A percentile compares a stretch with the other conserved stretches of the same genome.
phyloP scores from a whole-genome alignment of 2,888 invertebrate species.

The Hirtodrosophila cameraria region DNA sequence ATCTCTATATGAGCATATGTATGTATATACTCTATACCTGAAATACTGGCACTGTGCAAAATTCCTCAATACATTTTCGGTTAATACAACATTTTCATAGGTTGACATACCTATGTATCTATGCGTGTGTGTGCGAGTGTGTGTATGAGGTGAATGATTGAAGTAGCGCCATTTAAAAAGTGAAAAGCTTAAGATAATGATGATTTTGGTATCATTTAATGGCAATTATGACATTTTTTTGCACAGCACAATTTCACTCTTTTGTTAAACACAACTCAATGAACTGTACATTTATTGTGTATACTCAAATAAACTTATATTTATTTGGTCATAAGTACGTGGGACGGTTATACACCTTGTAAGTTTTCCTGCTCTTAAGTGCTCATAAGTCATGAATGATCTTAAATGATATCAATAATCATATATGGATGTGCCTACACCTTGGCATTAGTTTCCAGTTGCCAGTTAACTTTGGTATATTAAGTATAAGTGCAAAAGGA shows the following conservation, averaged over 20 bases:
- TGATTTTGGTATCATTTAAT: constrained; percentile 39
- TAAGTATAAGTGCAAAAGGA: no score
- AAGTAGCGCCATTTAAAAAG: constrained; percentile 39
- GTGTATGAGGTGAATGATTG: constrained; percentile 17
- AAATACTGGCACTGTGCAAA: constrained; percentile 18
- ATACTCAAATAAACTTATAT: not conserved
- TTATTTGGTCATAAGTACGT: not conserved
- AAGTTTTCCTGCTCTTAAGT: not conserved
- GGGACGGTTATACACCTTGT: not conserved
- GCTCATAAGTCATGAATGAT: not conserved
- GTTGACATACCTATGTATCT: constrained; percentile 8
- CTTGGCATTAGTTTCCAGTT: no score
- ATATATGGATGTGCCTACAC: no score
- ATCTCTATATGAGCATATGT: not conserved
- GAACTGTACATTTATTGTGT: constrained; percentile 16
- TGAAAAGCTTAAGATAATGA: constrained; percentile 43
- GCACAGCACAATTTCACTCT: constrained; percentile 24
- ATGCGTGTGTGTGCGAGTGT: constrained; percentile 1
- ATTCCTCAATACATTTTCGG: constrained; percentile 37
- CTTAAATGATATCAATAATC: no score
- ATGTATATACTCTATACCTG: constrained; percentile 16
- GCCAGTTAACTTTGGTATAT: no score
- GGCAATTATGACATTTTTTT: constrained; percentile 36
- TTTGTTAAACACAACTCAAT: constrained; percentile 20
- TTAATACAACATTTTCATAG: constrained; percentile 23